A percentile compares a stretch with the other conserved stretches of the same genome.
phyloP scores from a whole-genome alignment of 2,888 invertebrate species.

The Monoplex corrugatus region DNA sequence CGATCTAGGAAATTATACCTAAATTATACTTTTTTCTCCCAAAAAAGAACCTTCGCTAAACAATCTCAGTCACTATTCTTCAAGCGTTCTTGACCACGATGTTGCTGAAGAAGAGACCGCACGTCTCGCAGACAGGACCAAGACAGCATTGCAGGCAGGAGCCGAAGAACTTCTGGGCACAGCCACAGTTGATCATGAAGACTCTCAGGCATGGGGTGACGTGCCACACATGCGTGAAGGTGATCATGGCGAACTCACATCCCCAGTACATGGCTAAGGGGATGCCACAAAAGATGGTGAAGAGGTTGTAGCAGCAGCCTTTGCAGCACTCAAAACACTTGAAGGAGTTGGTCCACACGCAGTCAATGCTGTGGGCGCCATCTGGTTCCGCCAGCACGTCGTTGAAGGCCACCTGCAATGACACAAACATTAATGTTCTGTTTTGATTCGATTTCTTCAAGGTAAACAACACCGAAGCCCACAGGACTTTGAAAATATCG shows the following conservation, averaged over 20 bases:
- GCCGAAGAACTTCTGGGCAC: constrained; percentile 80
- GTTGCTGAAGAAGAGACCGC: constrained; percentile 68
- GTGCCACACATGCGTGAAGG: constrained; percentile 88
- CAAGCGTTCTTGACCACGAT: constrained; percentile 66
- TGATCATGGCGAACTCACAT: constrained; percentile 82
- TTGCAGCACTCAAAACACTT: constrained; percentile 86
- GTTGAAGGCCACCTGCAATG: constrained; percentile 68
- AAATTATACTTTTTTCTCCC: too few relatives aligned
- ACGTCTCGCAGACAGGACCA: constrained; percentile 68
- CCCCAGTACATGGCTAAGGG: constrained; percentile 86
- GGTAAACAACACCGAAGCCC: too few relatives aligned
- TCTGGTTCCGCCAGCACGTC: constrained; percentile 74
- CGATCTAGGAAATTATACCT: neutral
- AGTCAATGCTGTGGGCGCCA: constrained; percentile 83
- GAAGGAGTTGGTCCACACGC: constrained; percentile 87
- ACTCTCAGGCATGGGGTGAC: constrained; percentile 86
- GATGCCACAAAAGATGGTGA: constrained; percentile 87
- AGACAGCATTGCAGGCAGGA: constrained; percentile 82
- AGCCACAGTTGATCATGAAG: constrained; percentile 84
- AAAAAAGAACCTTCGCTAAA: too few relatives aligned
- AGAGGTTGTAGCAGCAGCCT: constrained; percentile 87
- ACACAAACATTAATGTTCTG: too few relatives aligned
- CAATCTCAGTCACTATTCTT: too few relatives aligned
- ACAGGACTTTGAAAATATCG: too few relatives aligned
- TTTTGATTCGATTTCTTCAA: too few relatives aligned